Conservation (phyloP, 2,888 invertebrate genomes). For the Brachypterus glaber region DNA sequence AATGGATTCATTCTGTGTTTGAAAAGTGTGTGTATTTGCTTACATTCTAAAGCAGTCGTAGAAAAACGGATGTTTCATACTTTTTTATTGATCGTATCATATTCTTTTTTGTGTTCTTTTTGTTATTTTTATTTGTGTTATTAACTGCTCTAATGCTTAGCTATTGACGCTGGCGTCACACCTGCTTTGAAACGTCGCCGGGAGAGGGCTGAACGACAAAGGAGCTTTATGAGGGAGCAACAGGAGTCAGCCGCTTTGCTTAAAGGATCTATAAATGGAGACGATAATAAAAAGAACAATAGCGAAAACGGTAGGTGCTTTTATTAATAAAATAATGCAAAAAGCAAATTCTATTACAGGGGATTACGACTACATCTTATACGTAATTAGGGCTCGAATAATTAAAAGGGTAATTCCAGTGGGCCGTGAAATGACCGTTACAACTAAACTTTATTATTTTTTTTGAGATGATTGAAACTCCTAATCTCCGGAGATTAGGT, state of each 20-base stretch:
- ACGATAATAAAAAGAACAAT: constrained; percentile 29
- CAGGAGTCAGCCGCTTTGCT: constrained; percentile 54
- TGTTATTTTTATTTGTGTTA: constrained; percentile 5
- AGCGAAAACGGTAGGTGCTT: constrained; percentile 31
- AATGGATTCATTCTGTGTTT: no score
- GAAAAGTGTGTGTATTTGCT: no score
- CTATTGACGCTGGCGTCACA: constrained; percentile 62
- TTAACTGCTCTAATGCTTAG: constrained; percentile 33
- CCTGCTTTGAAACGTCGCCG: constrained; percentile 70
- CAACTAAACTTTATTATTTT: no score
- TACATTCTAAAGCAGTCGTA: no score
- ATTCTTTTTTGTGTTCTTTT: constrained; percentile 7
- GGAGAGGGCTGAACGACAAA: constrained; percentile 75
- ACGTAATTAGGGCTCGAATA: no score
- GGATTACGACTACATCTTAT: no score
- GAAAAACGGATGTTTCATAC: constrained; percentile 12
- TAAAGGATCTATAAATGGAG: constrained; percentile 38
- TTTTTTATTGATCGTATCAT: constrained; percentile 10
- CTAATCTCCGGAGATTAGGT: no score
- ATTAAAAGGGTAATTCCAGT: no score
- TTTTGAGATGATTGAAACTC: no score
- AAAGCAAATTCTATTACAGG: neutral
- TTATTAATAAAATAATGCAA: constrained; percentile 43
- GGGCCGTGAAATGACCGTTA: no score
- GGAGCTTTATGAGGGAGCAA: constrained; percentile 75